Evolutionary conservation across 2,888 invertebrate species (phyloP).

Genomic region (Acholoe squamosa): DNA sequence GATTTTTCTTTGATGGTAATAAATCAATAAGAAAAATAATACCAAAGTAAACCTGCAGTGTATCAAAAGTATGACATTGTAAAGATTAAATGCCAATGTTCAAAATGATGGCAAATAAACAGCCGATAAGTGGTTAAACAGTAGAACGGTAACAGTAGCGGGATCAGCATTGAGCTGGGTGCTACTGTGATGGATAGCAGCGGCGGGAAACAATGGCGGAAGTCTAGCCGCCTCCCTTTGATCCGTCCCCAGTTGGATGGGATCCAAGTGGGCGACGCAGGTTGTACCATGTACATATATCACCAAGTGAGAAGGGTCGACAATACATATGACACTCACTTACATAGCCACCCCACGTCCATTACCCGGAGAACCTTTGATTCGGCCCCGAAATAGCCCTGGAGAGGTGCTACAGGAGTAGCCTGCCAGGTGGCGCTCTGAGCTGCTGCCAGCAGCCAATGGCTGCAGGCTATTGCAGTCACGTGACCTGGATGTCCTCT

Average conservation of each 20-base stretch:
- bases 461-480: constrained; percentile 11
- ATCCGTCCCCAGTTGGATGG: neutral
- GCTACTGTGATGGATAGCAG: neutral
- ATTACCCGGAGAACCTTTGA: neutral
- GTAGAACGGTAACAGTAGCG: too few species aligned
- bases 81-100: too few species aligned
- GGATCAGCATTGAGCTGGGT: neutral
- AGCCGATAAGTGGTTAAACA: too few species aligned
- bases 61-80: too few species aligned
- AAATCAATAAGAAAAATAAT: too few species aligned
- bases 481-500: constrained; percentile 12
- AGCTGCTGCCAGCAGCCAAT: constrained; percentile 17
- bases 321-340: constrained; percentile 4
- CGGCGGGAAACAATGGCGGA: constrained; percentile 13
- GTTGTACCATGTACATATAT: neutral
- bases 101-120: too few species aligned
- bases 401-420: neutral
- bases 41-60: too few species aligned
- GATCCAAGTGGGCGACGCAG: neutral
- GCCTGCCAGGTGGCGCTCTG: neutral
- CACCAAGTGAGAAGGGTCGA: neutral
- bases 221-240: neutral
- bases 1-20: too few species aligned
- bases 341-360: neutral
- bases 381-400: neutral